These are phyloP conservation scores for Myotis vivesi DNA, from an alignment of 2,797 vertebrate genomes.

Conservation along the genomic window DNA sequence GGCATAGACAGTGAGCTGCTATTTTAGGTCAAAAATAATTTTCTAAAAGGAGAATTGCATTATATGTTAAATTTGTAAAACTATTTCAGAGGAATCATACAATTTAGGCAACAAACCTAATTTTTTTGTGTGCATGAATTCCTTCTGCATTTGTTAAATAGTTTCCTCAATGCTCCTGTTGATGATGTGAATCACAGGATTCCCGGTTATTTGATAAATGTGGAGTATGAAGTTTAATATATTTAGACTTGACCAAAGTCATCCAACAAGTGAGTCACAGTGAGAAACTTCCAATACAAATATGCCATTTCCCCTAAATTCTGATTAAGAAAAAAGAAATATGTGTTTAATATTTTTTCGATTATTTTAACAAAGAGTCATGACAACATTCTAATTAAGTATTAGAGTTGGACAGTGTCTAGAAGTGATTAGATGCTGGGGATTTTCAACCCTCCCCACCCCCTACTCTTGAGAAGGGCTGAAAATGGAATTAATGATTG, in stretches of 20 bases:
- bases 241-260: constrained; percentile 44
- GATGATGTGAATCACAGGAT: constrained; percentile 39
- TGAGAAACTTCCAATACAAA: constrained; percentile 52
- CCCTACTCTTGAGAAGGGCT: neutral
- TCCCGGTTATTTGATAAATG: constrained; percentile 46
- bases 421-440: neutral
- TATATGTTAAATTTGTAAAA: neutral
- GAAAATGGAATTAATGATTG: neutral
- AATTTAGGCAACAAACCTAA: neutral
- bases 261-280: constrained; percentile 52
- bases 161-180: neutral
- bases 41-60: neutral
- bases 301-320: constrained; percentile 45
- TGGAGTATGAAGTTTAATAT: constrained; percentile 5
- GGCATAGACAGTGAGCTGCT: neutral
- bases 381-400: neutral
- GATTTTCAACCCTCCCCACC: neutral
- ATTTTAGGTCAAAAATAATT: neutral
- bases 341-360: neutral
- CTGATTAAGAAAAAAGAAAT: constrained; percentile 49
- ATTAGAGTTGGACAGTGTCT: neutral
- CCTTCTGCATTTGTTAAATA: constrained; percentile 11
- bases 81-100: constrained; percentile 15
- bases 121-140: neutral
- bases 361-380: constrained; percentile 52